These are phyloP conservation scores for Pica pica DNA, from an alignment of 2,113 vertebrate genomes.

Conservation along the genomic window DNA sequence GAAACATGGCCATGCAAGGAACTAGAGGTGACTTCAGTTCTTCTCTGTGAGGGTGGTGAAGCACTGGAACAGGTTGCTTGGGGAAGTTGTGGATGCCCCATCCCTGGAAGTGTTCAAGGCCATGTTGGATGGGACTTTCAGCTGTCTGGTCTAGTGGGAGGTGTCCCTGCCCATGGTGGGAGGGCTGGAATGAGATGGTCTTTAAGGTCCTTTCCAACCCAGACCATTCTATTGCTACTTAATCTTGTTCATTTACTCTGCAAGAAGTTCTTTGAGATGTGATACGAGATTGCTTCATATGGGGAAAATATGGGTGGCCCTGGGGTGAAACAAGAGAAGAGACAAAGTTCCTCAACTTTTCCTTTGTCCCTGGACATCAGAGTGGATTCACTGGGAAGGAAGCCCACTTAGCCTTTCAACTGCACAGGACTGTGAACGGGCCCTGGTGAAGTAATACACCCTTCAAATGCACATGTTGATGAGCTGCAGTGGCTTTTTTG, in stretches of 20 bases:
- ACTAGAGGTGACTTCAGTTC: not conserved
- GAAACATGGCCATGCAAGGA: not conserved
- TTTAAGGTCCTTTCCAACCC: not conserved
- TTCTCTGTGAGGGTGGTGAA: not conserved
- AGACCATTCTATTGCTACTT: not conserved
- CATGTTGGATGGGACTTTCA: not conserved
- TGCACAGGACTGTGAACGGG: not conserved
- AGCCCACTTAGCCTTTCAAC: not conserved
- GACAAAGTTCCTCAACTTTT: not conserved
- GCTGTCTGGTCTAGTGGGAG: not conserved
- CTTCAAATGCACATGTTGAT: conserved; percentile 31
- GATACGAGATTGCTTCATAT: not conserved
- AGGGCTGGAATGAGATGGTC: not conserved
- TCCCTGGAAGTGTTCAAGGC: not conserved
- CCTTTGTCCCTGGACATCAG: not conserved
- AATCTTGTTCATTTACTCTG: not conserved
- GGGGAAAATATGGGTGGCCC: not conserved
- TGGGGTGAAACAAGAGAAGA: not conserved
- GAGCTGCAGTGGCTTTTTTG: conserved; percentile 29
- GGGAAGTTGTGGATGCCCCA: not conserved
- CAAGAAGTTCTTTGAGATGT: not conserved
- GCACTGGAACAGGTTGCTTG: not conserved
- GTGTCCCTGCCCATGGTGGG: not conserved
- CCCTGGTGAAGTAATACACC: not conserved
- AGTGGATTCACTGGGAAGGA: not conserved